Evolutionary conservation across 2,113 vertebrate species (phyloP).

Genomic region (Boleophthalmus pectinirostris): DNA sequence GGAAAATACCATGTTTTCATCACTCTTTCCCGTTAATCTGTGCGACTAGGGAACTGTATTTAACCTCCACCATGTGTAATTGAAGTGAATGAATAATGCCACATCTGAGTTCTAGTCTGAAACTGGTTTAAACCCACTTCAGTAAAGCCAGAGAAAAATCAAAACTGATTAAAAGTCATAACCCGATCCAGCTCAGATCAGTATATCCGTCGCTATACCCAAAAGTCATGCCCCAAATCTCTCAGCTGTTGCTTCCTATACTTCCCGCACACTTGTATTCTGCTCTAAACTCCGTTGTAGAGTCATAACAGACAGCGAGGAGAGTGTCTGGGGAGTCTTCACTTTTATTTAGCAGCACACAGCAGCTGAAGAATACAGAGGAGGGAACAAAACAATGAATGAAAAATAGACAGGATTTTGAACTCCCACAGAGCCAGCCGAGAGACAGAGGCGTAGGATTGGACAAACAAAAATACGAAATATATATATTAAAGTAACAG

Average conservation of each 20-base stretch:
- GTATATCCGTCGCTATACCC: too few species aligned
- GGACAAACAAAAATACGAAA: background rate
- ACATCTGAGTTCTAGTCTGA: too few species aligned
- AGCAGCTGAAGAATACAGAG: constrained; percentile 26
- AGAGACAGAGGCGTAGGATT: constrained; percentile 3
- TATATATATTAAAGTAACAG: background rate
- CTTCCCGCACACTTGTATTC: background rate
- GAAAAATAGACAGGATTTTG: constrained; percentile 39
- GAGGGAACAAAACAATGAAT: constrained; percentile 42
- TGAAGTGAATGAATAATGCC: too few species aligned
- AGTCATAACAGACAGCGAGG: constrained; percentile 21
- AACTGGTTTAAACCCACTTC: too few species aligned
- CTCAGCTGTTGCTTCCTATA: background rate
- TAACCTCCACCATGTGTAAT: too few species aligned
- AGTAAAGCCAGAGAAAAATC: background rate
- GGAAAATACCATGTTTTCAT: too few species aligned
- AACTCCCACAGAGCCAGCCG: constrained; percentile 43
- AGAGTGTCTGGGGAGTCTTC: constrained; percentile 36
- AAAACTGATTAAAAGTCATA: too few species aligned
- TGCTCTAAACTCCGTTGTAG: background rate
- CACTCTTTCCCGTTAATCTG: too few species aligned
- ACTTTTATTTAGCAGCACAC: constrained; percentile 59
- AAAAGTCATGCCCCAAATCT: background rate
- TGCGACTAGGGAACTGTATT: too few species aligned
- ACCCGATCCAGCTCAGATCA: too few species aligned